A percentile compares a stretch with the other conserved stretches of the same genome.
Evolutionary conservation across 2,888 invertebrate genomes (phyloP).

Genomic region (Euplexia lucipara): DNA sequence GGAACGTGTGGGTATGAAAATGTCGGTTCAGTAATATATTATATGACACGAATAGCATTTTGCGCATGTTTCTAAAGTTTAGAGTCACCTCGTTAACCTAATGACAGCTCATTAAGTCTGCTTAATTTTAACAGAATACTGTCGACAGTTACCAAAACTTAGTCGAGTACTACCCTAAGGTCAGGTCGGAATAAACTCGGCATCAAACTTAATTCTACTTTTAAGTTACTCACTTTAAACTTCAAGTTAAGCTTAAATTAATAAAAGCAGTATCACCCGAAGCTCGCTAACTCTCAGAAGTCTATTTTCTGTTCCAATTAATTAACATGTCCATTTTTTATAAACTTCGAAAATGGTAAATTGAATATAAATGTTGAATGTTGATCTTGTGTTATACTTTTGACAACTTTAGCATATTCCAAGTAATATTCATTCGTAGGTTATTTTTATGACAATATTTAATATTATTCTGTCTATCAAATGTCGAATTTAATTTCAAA

Average conservation of each 20-base stretch:
- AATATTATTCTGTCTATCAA: conserved; percentile 29
- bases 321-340: conserved; percentile 60
- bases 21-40: conserved; percentile 33
- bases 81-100: conserved; percentile 32
- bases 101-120: conserved; percentile 49
- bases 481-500: conserved; percentile 30
- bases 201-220: conserved; percentile 70
- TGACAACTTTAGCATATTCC: conserved; percentile 23
- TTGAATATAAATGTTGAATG: conserved; percentile 37
- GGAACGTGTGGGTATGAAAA: conserved; percentile 37
- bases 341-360: conserved; percentile 34
- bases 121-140: conserved; percentile 36
- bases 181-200: conserved; percentile 52
- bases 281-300: conserved; percentile 52
- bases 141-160: conserved; percentile 44
- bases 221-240: conserved; percentile 72
- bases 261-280: conserved; percentile 68
- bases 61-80: conserved; percentile 25
- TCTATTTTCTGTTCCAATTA: conserved; percentile 63
- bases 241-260: conserved; percentile 69
- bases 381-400: conserved; percentile 39
- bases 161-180: conserved; percentile 48
- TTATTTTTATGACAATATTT: conserved; percentile 30
- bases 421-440: conserved; percentile 2
- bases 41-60: conserved; percentile 33